These are phyloP conservation scores for Physeter macrocephalus DNA, from an alignment of 2,113 vertebrate genomes.

Conservation along the genomic window DNA sequence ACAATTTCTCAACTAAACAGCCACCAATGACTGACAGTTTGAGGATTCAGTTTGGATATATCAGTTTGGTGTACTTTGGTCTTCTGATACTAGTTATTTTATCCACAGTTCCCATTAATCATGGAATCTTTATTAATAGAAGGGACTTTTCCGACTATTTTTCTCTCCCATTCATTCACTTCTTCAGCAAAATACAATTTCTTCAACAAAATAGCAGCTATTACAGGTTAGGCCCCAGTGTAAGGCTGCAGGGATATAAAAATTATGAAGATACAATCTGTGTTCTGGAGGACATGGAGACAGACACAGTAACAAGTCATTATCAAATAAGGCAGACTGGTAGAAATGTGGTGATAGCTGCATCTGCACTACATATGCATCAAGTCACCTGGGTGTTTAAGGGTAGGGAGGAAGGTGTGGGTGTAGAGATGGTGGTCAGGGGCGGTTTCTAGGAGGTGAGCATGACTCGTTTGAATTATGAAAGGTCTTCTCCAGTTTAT, in stretches of 20 bases:
- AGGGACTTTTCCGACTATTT: not conserved
- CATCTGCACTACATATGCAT: not conserved
- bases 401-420: not conserved
- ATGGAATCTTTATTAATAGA: conserved; percentile 6
- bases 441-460: not conserved
- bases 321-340: not conserved
- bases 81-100: conserved; percentile 24
- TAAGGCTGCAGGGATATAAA: not conserved
- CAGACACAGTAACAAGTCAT: not conserved
- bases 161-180: not conserved
- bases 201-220: not conserved
- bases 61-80: not conserved
- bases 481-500: not conserved
- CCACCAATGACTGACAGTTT: not conserved
- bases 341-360: not conserved
- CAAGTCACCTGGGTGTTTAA: not conserved
- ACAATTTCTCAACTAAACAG: not conserved
- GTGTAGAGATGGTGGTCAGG: not conserved
- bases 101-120: not conserved
- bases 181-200: conserved; percentile 30
- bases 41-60: not conserved
- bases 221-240: not conserved
- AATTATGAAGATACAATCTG: not conserved
- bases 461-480: not conserved
- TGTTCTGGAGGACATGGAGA: not conserved